Evolutionary conservation across 2,888 invertebrate genomes (phyloP).

Genomic region (Sphaeridia pumilis): DNA sequence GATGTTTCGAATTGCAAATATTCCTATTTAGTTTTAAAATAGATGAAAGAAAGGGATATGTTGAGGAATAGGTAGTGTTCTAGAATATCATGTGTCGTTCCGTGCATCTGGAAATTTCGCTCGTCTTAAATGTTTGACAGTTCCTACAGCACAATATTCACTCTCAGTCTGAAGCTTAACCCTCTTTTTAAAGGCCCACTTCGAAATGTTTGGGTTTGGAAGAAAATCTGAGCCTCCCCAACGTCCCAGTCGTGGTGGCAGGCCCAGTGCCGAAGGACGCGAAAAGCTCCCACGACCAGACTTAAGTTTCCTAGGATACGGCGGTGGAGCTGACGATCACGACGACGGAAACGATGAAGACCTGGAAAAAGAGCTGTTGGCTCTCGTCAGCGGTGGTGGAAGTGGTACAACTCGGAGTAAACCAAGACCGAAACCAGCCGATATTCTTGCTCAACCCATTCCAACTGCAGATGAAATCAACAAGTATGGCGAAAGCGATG

Average conservation of each 20-base stretch:
- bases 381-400: slow-evolving; percentile 43
- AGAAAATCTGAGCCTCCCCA: neutral
- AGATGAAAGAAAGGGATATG: too few relatives aligned
- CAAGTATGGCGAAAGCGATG: slow-evolving; percentile 1
- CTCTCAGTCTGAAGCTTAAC: neutral
- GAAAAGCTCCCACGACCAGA: neutral
- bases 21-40: too few relatives aligned
- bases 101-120: too few relatives aligned
- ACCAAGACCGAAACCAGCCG: slow-evolving; percentile 30
- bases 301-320: neutral
- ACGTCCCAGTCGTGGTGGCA: neutral
- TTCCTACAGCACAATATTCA: too few relatives aligned
- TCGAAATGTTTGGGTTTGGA: neutral
- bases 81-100: too few relatives aligned
- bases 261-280: neutral
- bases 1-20: too few relatives aligned
- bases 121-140: too few relatives aligned
- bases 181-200: neutral
- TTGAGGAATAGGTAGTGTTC: too few relatives aligned
- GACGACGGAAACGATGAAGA: slow-evolving; percentile 59
- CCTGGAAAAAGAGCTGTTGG: slow-evolving; percentile 74
- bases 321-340: slow-evolving; percentile 45
- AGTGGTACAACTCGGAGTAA: neutral
- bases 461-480: neutral
- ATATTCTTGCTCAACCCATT: slow-evolving; percentile 47